Evolutionary conservation across 2,888 invertebrate genomes (phyloP).

Genomic region (Aethes cnicana): DNA sequence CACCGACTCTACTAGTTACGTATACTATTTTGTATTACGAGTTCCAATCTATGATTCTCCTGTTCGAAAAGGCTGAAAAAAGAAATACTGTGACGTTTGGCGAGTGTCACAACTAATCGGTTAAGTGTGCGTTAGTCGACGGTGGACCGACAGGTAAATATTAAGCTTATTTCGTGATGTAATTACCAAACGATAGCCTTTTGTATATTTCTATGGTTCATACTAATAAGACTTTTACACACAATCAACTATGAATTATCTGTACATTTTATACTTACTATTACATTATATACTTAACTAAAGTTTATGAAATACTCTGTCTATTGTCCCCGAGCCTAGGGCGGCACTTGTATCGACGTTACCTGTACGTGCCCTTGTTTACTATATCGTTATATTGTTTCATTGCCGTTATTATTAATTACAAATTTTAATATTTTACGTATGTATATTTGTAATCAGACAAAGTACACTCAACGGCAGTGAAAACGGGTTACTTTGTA

Average conservation of each 20-base stretch:
- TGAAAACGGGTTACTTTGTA: too few species aligned
- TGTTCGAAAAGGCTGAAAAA: slow-evolving; percentile 81
- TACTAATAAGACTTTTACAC: slow-evolving; percentile 69
- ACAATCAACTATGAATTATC: slow-evolving; percentile 64
- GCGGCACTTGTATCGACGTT: slow-evolving; percentile 21
- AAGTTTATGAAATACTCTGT: slow-evolving; percentile 30
- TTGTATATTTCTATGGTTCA: slow-evolving; percentile 77
- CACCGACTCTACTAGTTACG: slow-evolving; percentile 76
- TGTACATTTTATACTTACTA: slow-evolving; percentile 69
- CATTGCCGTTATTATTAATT: slow-evolving; percentile 26
- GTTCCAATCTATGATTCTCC: slow-evolving; percentile 76
- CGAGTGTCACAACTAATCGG: slow-evolving; percentile 63
- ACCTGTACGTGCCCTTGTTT: slow-evolving; percentile 25
- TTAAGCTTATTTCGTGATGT: slow-evolving; percentile 60
- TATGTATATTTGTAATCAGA: slow-evolving; percentile 19
- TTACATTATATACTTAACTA: slow-evolving; percentile 45
- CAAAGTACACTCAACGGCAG: too few species aligned
- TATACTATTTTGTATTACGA: slow-evolving; percentile 77
- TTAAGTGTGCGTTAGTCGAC: slow-evolving; percentile 42
- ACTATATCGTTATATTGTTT: slow-evolving; percentile 29
- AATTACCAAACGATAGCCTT: slow-evolving; percentile 70
- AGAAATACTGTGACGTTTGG: slow-evolving; percentile 73
- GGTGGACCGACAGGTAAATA: slow-evolving; percentile 39
- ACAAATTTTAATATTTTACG: slow-evolving; percentile 29
- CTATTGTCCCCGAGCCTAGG: slow-evolving; percentile 13